phyloP scores from a whole-genome alignment of 2,797 vertebrate genomes.

The Antrozous pallidus region DNA sequence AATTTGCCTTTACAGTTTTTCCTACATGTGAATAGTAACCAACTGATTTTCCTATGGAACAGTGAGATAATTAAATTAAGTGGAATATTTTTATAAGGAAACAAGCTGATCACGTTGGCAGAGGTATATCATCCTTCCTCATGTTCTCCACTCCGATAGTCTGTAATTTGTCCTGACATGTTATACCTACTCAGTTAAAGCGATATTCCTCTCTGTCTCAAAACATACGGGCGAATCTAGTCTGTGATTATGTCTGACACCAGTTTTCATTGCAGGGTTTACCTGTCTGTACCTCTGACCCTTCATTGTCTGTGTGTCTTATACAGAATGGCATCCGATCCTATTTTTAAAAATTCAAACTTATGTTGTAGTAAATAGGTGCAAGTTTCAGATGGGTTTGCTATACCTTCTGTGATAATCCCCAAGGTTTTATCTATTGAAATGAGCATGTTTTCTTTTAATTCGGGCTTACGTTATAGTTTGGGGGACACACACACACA shows the following conservation, averaged over 20 bases:
- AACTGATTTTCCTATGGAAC: background rate
- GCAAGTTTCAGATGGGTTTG: background rate
- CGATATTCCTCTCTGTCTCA: background rate
- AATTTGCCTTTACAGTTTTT: background rate
- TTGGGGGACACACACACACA: background rate
- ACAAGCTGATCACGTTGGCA: slow-evolving; percentile 2
- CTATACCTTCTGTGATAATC: background rate
- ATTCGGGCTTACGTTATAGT: background rate
- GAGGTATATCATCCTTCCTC: background rate
- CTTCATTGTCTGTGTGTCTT: background rate
- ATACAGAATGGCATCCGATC: background rate
- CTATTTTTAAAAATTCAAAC: background rate
- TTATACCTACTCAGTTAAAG: background rate
- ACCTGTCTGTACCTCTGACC: background rate
- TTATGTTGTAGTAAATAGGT: background rate
- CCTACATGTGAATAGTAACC: background rate
- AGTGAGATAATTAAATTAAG: background rate
- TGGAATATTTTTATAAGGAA: slow-evolving; percentile 20
- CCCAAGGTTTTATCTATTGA: background rate
- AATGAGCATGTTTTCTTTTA: background rate
- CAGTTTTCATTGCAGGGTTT: background rate
- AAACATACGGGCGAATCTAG: background rate
- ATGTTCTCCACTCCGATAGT: background rate
- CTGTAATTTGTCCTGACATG: slow-evolving; percentile 25
- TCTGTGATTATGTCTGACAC: background rate